A percentile compares a stretch with the other conserved stretches of the same genome.
phyloP scores from a whole-genome alignment of 1,140 invertebrate genomes.

The Drosophila quadrilineata region DNA sequence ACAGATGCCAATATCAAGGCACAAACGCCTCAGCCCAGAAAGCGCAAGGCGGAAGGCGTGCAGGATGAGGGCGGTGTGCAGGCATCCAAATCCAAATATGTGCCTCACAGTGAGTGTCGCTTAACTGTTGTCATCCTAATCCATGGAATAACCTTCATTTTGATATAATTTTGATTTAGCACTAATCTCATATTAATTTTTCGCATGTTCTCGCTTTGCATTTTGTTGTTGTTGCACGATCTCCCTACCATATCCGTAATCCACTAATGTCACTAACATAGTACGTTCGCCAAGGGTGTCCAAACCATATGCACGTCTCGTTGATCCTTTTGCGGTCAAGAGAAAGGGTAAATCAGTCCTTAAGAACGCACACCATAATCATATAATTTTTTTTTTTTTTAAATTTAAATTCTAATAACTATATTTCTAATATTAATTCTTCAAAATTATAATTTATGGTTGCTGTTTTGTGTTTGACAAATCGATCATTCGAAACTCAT shows the following conservation, averaged over 20 bases:
- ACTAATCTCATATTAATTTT: slow-evolving; percentile 4
- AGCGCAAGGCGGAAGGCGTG: slow-evolving; percentile 39
- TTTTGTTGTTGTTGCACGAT: slow-evolving; percentile 10
- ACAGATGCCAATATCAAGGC: slow-evolving; percentile 51
- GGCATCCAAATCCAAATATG: slow-evolving; percentile 53
- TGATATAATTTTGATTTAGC: not conserved
- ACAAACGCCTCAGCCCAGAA: slow-evolving; percentile 36
- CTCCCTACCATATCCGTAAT: slow-evolving; percentile 9
- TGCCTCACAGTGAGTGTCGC: slow-evolving; percentile 54
- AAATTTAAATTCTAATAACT: too few relatives aligned
- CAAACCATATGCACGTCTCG: slow-evolving; percentile 58
- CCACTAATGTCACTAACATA: slow-evolving; percentile 17
- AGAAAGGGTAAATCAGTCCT: slow-evolving; percentile 78
- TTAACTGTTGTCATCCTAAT: not conserved
- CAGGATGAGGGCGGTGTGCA: slow-evolving; percentile 26
- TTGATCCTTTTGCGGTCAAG: slow-evolving; percentile 77
- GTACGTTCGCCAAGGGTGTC: slow-evolving; percentile 41
- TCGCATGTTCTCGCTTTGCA: slow-evolving; percentile 24
- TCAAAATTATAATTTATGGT: slow-evolving; percentile 31
- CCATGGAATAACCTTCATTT: not conserved
- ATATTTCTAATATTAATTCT: not conserved
- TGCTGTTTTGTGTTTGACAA: slow-evolving; percentile 30
- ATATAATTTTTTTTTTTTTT: too few relatives aligned
- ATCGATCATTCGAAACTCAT: slow-evolving; percentile 39
- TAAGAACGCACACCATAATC: too few relatives aligned